A percentile compares a stretch with the other conserved stretches of the same genome.
Conservation (phyloP, 2,113 vertebrate genomes). For the Pituophis catenifer region DNA sequence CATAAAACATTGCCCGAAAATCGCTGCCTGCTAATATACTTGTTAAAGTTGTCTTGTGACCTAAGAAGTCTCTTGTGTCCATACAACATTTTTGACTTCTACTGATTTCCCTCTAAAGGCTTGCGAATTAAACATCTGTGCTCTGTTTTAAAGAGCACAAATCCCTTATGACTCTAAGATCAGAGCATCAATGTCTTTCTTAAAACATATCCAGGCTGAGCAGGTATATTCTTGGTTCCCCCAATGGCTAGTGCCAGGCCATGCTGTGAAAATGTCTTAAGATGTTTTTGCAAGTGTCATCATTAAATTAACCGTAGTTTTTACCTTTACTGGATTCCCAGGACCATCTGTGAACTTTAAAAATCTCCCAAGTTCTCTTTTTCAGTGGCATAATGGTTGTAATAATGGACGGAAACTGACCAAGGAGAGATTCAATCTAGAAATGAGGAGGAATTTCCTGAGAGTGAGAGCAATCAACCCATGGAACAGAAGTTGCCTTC, state of each 20-base stretch:
- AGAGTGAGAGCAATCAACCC: too few relatives aligned
- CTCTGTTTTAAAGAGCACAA: not conserved
- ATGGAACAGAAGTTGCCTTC: too few relatives aligned
- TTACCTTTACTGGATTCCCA: not conserved
- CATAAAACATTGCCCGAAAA: not conserved
- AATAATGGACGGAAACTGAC: too few relatives aligned
- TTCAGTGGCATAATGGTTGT: too few relatives aligned
- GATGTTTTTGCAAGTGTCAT: not conserved
- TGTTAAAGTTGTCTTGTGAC: constrained; percentile 6
- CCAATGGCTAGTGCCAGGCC: not conserved
- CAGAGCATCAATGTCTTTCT: not conserved
- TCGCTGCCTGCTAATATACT: not conserved
- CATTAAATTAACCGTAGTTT: not conserved
- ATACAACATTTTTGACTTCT: not conserved
- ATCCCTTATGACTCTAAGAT: not conserved
- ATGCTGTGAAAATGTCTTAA: too few relatives aligned
- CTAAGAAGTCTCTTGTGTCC: constrained; percentile 19
- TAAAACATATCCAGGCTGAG: not conserved
- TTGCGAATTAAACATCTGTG: constrained; percentile 10
- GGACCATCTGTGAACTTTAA: not conserved
- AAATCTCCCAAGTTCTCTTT: not conserved
- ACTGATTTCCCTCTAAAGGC: constrained; percentile 29
- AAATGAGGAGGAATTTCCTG: too few relatives aligned
- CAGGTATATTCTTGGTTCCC: not conserved
- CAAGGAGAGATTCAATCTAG: too few relatives aligned